phyloP scores from a whole-genome alignment of 2,113 vertebrate species.

The Heterotilapia buettikoferi region DNA sequence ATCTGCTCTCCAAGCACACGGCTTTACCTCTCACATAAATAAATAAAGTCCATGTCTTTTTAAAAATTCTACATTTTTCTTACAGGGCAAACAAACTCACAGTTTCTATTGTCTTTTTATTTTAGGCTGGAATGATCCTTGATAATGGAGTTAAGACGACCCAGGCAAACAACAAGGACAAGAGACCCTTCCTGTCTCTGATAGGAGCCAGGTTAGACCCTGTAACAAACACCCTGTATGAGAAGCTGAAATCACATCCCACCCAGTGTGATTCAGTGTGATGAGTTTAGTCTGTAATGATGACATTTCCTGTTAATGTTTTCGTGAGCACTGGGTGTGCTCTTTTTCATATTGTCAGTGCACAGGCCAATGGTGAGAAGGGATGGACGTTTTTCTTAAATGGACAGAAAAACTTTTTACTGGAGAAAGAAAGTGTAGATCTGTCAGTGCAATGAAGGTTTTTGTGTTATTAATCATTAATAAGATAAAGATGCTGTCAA shows the following conservation, averaged over 20 bases:
- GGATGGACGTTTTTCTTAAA: not conserved
- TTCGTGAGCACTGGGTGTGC: not conserved
- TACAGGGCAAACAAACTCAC: not conserved
- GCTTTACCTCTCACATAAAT: not conserved
- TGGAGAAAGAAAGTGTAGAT: not conserved
- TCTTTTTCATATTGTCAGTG: not conserved
- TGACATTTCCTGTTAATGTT: not conserved
- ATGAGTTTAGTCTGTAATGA: not conserved
- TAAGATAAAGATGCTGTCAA: not conserved
- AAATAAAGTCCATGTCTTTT: not conserved
- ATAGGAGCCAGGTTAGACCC: slow-evolving; percentile 84
- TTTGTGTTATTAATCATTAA: not conserved
- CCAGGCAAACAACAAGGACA: slow-evolving; percentile 87
- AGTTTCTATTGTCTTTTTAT: not conserved
- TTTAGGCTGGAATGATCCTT: slow-evolving; percentile 94
- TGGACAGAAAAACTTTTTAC: not conserved
- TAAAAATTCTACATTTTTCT: not conserved
- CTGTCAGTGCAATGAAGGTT: not conserved
- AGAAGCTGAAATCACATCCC: not conserved
- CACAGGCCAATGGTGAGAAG: not conserved
- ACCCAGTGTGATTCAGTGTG: not conserved
- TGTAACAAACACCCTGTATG: not conserved
- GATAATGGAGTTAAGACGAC: slow-evolving; percentile 97
- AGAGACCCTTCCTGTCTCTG: slow-evolving; percentile 89
- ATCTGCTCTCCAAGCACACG: not conserved